These are phyloP conservation scores for Antheraea yamamai DNA, from an alignment of 2,888 invertebrate species.

Conservation along the genomic window DNA sequence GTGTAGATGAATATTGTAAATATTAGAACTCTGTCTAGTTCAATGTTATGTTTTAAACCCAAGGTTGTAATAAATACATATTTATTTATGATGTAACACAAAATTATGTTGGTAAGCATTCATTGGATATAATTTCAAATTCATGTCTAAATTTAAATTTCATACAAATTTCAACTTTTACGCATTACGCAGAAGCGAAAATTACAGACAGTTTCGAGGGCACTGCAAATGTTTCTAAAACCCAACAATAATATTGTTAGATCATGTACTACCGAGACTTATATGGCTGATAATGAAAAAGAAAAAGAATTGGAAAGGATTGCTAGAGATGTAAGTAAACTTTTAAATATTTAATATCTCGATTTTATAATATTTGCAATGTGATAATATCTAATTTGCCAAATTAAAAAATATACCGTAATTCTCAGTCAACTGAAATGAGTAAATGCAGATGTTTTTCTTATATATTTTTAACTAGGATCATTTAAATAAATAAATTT, in stretches of 20 bases:
- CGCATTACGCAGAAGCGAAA: not conserved
- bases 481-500: too few species aligned
- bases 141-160: not conserved
- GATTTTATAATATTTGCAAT: not conserved
- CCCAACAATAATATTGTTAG: constrained; percentile 24
- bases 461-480: too few species aligned
- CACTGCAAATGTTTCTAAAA: not conserved
- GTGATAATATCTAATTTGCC: too few species aligned
- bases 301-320: constrained; percentile 68
- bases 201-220: not conserved
- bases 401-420: too few species aligned
- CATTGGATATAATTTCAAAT: not conserved
- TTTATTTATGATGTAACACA: constrained; percentile 9
- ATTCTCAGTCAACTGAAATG: too few species aligned
- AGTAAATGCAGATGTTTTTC: too few species aligned
- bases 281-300: constrained; percentile 58
- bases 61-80: not conserved
- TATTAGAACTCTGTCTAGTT: too few species aligned
- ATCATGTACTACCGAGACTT: constrained; percentile 38
- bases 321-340: constrained; percentile 56
- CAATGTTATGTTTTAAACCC: too few species aligned
- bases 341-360: not conserved
- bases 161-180: not conserved
- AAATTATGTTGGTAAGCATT: constrained; percentile 36
- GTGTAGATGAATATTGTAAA: too few species aligned